Evolutionary conservation across 2,797 vertebrate genomes (phyloP).

Genomic region (Poecile montanus): DNA sequence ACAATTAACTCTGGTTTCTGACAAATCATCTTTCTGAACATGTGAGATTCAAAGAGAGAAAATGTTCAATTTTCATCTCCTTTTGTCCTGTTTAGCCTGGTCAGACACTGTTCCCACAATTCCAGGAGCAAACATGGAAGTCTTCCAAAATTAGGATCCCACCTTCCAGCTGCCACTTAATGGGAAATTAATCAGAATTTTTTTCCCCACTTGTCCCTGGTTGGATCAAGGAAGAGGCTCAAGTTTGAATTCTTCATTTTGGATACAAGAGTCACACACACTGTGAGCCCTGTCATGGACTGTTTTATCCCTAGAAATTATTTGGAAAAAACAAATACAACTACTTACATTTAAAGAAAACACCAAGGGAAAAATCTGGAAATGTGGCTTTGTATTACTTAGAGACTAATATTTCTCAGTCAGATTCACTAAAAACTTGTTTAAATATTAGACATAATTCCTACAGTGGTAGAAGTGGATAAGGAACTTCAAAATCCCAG

Average conservation of each 20-base stretch:
- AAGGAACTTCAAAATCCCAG: not conserved
- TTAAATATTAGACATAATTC: constrained; percentile 9
- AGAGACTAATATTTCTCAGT: not conserved
- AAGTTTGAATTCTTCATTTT: not conserved
- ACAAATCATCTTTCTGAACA: not conserved
- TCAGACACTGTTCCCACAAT: not conserved
- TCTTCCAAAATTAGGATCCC: fast-evolving
- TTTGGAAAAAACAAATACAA: not conserved
- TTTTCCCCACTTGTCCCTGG: not conserved
- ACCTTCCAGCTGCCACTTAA: not conserved
- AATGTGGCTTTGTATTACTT: not conserved
- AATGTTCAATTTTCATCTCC: not conserved
- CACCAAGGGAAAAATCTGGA: not conserved
- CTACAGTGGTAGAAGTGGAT: not conserved
- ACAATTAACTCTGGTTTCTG: not conserved
- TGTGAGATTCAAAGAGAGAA: not conserved
- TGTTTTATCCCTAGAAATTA: not conserved
- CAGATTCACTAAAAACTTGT: not conserved
- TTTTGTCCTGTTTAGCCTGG: not conserved
- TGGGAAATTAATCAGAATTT: not conserved
- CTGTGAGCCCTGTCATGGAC: not conserved
- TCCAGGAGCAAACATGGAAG: not conserved
- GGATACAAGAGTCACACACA: fast-evolving
- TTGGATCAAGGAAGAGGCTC: not conserved
- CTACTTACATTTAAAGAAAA: not conserved